Evolutionary conservation across 2,888 invertebrate genomes (phyloP), one percentile per base, ranked within the genome.

Genomic region (Aphidoletes aphidimyza): DNA sequence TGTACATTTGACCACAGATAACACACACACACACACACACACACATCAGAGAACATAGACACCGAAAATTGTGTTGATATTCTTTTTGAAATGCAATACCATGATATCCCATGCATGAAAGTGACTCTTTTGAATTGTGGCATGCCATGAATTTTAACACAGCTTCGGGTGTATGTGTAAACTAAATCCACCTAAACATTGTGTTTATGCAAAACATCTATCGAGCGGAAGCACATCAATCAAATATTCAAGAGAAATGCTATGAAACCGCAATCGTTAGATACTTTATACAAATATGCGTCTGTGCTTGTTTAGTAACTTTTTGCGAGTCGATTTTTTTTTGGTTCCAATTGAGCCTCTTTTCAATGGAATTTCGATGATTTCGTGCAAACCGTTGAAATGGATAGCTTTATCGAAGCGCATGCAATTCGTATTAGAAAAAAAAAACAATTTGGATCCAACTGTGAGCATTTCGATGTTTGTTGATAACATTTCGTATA

Each of bases 201-300:
- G 22, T 9, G 34, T 14, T 30, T 69, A 1, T 30, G 42, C 14
- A 14, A 42, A 69, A 14, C 69, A 26, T 69, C 14, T 11, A 26
- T 47, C 30, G 14, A 69, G 69, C 30, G 69, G 69, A 69, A 69
- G 34, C 5, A 69, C 69, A 69, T 69, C 69, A 69, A 69, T 34
- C 69, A 30, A 30, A 5, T 30, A 30, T 69, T n/a, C 34, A 30
- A 69, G 6, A 34, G 1, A 69, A 34, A 69, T 69, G 69, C 30
- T 69, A n/a, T n/a, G n/a, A n/a, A n/a, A n/a, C n/a, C n/a, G n/a
- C 69, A 69, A 54, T 54, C 2, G n/a, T 54, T 22, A 54, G 14
- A 30, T 30, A 30, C 34, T 69, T 22, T 26, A 14, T 22, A 26
- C 3, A 22, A 54, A 54, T 2, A n/a, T 54, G 5, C 11, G 22